Base-by-base conservation (phyloP, 2,888 invertebrate species). In the Torymus aiolomorphi region DNA sequence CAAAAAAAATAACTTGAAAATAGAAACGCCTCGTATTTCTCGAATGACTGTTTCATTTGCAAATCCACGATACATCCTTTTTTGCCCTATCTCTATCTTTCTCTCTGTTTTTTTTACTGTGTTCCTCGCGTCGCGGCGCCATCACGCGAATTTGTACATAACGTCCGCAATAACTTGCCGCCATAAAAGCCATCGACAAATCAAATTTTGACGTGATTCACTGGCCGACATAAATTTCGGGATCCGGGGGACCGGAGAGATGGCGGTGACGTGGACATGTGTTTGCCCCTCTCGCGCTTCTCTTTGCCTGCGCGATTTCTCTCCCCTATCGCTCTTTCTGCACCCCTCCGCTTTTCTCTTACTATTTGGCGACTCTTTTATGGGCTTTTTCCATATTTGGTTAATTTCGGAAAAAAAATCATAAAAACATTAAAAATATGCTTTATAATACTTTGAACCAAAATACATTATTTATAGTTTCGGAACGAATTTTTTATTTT, bases 101-200 rank as follows among this genome's bases (percentile, higher is more conserved):
- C 20, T 66, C 14, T 49, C 31, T 67, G 12, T 56, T 65, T 65
- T 65, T 65, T 61, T 75, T 61, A 61, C 67, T 63, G 67, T 65
- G 20, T 67, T 65, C 24, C 59, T 56, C 73, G 71, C 74, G 81
- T 83, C 82, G 81, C 84, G 82, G 83, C 83, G 84, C 84, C 84
- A 86, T 84, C 84, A 84, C 84, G 84, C 86, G 86, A 88, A 88
- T 88, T 88, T 88, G 87, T 88, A 87, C 86, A 86, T 86, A 88
- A 88, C 88, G 86, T 87, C 87, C 88, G 89, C 90, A 90, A 90
- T 90, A 90, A 89, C 90, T 90, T 89, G 89, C 88, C 87, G 88
- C 88, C 89, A 89, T 90, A 89, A 90, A 90, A 90, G 88, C 89
- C 89, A 90, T 90, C 90, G 89, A 90, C 90, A 90, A 90, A 90